phyloP scores from a whole-genome alignment of 2,888 invertebrate genomes.

The Rhopalosiphum nymphaeae region DNA sequence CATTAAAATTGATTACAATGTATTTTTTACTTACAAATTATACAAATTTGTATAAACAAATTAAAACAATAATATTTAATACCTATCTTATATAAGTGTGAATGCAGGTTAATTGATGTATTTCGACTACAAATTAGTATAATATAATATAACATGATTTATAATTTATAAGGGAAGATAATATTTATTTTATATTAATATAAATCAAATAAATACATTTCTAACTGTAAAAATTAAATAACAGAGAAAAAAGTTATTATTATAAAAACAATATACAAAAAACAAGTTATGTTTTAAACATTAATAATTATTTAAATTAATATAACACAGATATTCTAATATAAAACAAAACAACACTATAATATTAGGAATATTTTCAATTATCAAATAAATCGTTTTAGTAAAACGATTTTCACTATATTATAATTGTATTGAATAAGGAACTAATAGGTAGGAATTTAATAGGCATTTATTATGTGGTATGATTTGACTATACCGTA shows the following conservation, averaged over 20 bases:
- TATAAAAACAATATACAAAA: background rate
- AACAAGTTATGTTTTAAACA: background rate
- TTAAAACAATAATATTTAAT: background rate
- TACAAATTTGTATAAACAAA: background rate
- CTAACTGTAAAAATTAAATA: background rate
- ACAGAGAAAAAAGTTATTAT: background rate
- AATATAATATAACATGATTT: background rate
- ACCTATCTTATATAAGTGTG: background rate
- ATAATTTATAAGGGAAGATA: background rate
- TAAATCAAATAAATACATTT: background rate
- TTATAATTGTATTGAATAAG: background rate
- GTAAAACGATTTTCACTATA: background rate
- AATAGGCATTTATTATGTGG: background rate
- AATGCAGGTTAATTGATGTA: background rate
- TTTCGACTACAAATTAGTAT: background rate
- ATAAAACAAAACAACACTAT: background rate
- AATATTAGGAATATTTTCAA: background rate
- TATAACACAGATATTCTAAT: background rate
- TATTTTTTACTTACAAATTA: background rate
- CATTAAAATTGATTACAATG: background rate
- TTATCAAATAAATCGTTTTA: background rate
- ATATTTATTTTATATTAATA: background rate
- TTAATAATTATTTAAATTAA: background rate
- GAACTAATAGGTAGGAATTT: background rate
- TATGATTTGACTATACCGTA: background rate